Base-by-base conservation (phyloP, 2,113 vertebrate genomes). In the Emydura subglobosa region DNA sequence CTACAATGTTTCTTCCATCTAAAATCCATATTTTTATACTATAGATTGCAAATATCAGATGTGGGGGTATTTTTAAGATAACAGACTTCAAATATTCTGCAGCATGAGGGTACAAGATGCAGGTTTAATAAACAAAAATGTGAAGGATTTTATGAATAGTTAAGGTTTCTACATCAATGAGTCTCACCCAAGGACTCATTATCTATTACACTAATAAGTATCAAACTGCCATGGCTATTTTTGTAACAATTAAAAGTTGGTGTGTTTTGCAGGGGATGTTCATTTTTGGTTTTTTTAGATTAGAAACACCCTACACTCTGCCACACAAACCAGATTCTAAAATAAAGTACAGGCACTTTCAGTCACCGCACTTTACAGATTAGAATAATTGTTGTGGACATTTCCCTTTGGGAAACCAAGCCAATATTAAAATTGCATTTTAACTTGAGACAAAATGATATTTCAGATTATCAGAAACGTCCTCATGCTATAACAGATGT, bases 281-380 rank as follows among this genome's bases (percentile, higher is more conserved):
- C 22, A 34, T 92, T 88, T 1, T 0, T 80, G 80, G 82, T 88
- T 93, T 95, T 94, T 89, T 89, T 94, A 92, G 91, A 95, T 94
- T 93, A 91, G 88, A 86, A 80, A 92, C 24, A 88, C 90, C 22
- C 29, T 74, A 68, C 88, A 96, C 92, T 92, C 81, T 94, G 90
- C 89, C 94, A 80, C 79, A 89, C 90, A 86, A 86, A 88, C 50
- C 86, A 97, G 82, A 87, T 95, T 81, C 91, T 94, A 86, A 91
- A 80, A 82, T 97, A 92, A 92, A 95, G 91, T 88, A 94, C 93
- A 93, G 93, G 91, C 88, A 96, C 93, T 91, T 98, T 95, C 86
- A 95, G 86, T 92, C 92, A 94, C 79, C 88, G 87, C 92, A 95
- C 87, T 97, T 95, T 91, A 96, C 86, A 57, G 59, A 96, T 96